These are phyloP conservation scores for Syngnathoides biaculeatus DNA, from an alignment of 2,113 vertebrate species.

Conservation along the genomic window DNA sequence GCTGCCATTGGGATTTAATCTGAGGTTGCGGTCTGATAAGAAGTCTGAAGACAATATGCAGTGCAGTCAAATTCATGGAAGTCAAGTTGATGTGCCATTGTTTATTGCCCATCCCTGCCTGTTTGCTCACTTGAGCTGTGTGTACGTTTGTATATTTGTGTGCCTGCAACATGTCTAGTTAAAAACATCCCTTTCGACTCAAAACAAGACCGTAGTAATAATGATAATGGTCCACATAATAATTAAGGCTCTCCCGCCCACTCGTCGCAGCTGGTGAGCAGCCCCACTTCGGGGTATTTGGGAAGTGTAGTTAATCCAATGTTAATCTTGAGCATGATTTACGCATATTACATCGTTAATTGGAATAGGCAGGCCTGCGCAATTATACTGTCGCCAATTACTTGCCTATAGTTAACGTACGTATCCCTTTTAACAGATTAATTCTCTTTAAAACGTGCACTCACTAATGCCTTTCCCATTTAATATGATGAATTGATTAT, in stretches of 20 bases:
- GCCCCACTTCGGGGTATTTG: conserved; percentile 57
- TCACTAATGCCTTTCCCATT: conserved; percentile 42
- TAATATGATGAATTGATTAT: conserved; percentile 58
- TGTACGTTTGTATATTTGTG: neutral
- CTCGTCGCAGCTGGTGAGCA: conserved; percentile 61
- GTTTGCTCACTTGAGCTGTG: conserved; percentile 24
- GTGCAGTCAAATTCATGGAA: neutral
- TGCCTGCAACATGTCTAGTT: conserved; percentile 20
- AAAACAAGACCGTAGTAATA: conserved; percentile 27
- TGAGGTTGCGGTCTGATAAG: neutral
- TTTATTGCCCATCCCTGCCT: conserved; percentile 4
- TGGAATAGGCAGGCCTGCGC: conserved; percentile 43
- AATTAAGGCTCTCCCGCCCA: conserved; percentile 44
- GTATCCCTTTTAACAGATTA: conserved; percentile 51
- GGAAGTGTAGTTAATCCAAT: conserved; percentile 68
- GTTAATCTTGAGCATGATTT: conserved; percentile 63
- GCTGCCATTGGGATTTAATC: neutral
- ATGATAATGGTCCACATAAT: conserved; percentile 47
- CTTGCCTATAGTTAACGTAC: conserved; percentile 55
- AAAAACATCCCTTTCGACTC: conserved; percentile 18
- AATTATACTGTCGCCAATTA: conserved; percentile 64
- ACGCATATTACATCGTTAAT: conserved; percentile 67
- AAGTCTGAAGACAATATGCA: conserved; percentile 12
- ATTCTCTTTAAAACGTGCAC: conserved; percentile 35
- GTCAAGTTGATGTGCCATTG: neutral